Percentiles rank a stretch among this genome's conserved stretches.
These are phyloP conservation scores for Homarus americanus DNA, from an alignment of 1,140 invertebrate genomes.

Conservation along the genomic window DNA sequence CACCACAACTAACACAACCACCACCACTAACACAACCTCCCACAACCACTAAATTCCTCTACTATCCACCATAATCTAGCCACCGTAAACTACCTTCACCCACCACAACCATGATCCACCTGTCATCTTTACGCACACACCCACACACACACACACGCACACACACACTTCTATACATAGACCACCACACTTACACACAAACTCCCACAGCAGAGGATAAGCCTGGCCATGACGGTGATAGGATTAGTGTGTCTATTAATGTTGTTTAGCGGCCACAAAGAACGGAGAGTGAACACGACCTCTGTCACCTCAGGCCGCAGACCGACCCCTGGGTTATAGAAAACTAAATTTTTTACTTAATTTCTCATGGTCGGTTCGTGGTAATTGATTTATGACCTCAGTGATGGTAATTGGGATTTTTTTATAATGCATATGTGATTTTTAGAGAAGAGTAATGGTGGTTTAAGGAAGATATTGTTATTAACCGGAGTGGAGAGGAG, in stretches of 20 bases:
- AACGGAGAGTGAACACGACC: neutral
- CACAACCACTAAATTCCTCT: too few species aligned
- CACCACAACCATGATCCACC: neutral
- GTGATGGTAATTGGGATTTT: too few species aligned
- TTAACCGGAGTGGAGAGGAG: too few species aligned
- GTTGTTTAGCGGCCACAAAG: neutral
- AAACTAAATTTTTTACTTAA: too few species aligned
- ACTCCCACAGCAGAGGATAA: neutral
- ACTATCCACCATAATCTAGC: too few species aligned
- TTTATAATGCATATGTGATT: too few species aligned
- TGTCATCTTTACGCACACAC: neutral
- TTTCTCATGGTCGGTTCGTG: too few species aligned
- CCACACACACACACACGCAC: neutral
- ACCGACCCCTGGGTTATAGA: neutral
- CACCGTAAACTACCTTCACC: too few species aligned
- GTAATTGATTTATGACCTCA: too few species aligned
- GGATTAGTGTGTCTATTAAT: neutral
- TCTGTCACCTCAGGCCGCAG: neutral
- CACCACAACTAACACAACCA: neutral
- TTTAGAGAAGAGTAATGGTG: too few species aligned
- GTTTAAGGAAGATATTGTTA: too few species aligned
- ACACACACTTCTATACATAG: neutral
- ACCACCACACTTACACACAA: neutral
- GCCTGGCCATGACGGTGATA: neutral
- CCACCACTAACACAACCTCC: neutral